Base-by-base conservation (phyloP, 92 coral and sea anemone genomes). In the Palythoa grandiflora region DNA sequence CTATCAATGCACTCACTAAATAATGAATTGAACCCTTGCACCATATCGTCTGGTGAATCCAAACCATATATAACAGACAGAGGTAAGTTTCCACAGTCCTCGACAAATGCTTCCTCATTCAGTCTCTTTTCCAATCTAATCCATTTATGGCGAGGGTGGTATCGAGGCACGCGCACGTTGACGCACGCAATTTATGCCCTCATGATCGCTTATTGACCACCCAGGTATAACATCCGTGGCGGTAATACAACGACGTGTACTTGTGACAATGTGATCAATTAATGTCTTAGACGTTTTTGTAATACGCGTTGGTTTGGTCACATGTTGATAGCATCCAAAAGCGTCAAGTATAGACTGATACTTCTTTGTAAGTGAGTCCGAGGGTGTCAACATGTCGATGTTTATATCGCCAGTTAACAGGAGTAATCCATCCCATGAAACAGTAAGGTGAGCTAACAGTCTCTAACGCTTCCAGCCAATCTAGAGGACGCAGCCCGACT, bases 221-320 rank as follows among this genome's bases (percentile, higher is more conserved):
- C 86, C 51, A 17, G 89, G 92, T 28, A 88, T 88, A 38, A 84
- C 52, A 66, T 78, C 90, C 60, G 90, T 79, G 61, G 75, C 57
- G 40, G 92, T 70, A 52, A 90, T 53, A 15, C 77, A 60, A 5
- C n/a, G 53, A 9, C 89, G 95, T 53, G 53, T 52, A 39, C 77
- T 87, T 61, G 92, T 75, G 38, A 92, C 77, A 19, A 92, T 87
- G 84, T 90, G 91, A 73, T 89, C 93, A 80, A 92, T 87, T 6
- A 87, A 72, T 71, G 94, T 89, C 60, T 75, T 73, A n/a, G 84
- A 71, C 20, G 47, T 53, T 81, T 53, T 6, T n/a, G 87, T 90
- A 47, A 87, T 61, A 16, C 77, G 79, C 14, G 84, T 87, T 51
- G 88, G 88, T 35, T 65, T 83, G 39, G 50, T 72, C 37, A 87